These are phyloP conservation scores for Lonchura striata DNA, from an alignment of 2,113 vertebrate species.

Conservation along the genomic window DNA sequence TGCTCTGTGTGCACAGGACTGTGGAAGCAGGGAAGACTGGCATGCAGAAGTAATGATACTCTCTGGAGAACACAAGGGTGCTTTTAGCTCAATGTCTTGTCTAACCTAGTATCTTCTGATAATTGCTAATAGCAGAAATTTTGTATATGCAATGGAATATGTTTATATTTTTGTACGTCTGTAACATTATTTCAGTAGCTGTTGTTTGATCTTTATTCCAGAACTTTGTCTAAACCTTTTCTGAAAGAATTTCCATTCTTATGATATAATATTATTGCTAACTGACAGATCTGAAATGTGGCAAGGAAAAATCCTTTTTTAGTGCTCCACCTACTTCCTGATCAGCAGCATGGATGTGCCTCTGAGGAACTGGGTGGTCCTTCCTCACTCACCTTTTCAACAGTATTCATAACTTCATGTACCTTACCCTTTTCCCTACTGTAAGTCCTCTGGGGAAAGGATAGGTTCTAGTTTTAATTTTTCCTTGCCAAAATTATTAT, in stretches of 20 bases:
- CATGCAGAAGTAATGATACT: background rate
- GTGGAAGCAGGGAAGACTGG: background rate
- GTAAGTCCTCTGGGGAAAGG: background rate
- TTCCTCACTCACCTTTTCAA: background rate
- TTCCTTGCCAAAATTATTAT: background rate
- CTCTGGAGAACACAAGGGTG: background rate
- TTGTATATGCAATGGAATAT: background rate
- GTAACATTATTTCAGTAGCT: background rate
- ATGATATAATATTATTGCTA: background rate
- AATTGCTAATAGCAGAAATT: background rate
- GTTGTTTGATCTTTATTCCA: background rate
- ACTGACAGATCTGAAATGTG: background rate
- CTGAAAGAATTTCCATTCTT: background rate
- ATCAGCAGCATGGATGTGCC: background rate
- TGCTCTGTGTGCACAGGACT: background rate
- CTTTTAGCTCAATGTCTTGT: background rate
- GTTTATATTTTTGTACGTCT: background rate
- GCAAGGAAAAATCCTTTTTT: background rate
- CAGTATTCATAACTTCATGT: background rate
- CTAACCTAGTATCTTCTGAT: background rate
- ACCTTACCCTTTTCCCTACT: background rate
- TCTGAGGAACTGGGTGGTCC: background rate
- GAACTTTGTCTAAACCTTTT: background rate
- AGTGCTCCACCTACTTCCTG: background rate
- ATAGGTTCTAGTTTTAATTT: background rate